Evolutionary conservation across 2,888 invertebrate species (phyloP).

Genomic region (Drosophila kambysellisi): DNA sequence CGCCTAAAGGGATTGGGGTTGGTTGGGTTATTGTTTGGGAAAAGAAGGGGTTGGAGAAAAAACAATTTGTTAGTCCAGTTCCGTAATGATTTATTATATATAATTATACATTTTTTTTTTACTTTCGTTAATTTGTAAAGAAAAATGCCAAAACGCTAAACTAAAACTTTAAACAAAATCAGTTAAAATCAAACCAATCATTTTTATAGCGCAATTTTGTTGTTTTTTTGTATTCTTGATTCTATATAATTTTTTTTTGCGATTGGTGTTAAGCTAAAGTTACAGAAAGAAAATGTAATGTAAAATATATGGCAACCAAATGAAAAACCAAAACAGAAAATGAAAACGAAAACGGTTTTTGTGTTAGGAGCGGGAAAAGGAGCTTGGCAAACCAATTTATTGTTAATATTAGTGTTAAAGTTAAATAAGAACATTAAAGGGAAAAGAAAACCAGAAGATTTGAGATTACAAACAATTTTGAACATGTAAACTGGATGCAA

Average conservation of each 20-base stretch:
- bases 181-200: conserved; percentile 17
- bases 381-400: conserved; percentile 23
- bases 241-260: conserved; percentile 15
- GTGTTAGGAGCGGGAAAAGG: conserved; percentile 28
- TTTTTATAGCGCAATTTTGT: conserved; percentile 37
- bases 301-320: conserved; percentile 4
- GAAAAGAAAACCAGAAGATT: conserved; percentile 4
- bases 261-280: conserved; percentile 20
- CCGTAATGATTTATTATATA: conserved; percentile 2
- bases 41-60: conserved; percentile 22
- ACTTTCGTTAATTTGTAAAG: conserved; percentile 49
- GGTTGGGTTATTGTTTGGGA: conserved; percentile 9
- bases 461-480: conserved; percentile 23
- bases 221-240: conserved; percentile 13
- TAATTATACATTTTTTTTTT: background rate
- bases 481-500: conserved; percentile 35
- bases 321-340: conserved; percentile 9
- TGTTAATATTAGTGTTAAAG: conserved; percentile 17
- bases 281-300: conserved; percentile 11
- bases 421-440: conserved; percentile 11
- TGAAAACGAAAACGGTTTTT: conserved; percentile 8
- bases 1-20: conserved; percentile 86
- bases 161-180: conserved; percentile 15
- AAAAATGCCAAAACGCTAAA: conserved; percentile 42
- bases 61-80: conserved; percentile 50